Evolutionary conservation across 2,888 invertebrate genomes (phyloP).

Genomic region (Cacoxenus indagator): DNA sequence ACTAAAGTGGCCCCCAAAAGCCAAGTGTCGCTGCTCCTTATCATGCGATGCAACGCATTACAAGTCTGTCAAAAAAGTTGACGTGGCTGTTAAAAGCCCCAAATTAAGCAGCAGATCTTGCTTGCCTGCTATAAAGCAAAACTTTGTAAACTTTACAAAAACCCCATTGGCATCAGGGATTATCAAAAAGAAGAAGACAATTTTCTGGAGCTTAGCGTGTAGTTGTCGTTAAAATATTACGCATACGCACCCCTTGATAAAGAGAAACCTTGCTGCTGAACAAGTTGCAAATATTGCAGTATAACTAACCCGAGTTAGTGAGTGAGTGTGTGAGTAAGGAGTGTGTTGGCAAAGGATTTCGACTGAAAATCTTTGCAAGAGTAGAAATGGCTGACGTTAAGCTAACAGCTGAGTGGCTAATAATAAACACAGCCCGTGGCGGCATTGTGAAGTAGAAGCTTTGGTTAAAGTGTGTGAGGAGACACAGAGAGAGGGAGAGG

Average conservation of each 20-base stretch:
- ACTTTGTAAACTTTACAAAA: not conserved
- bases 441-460: not conserved
- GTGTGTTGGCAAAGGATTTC: no score
- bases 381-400: not conserved
- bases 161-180: not conserved
- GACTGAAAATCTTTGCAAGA: no score
- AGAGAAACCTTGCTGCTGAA: not conserved
- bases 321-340: no score
- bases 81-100: not conserved
- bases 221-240: conserved; percentile 29
- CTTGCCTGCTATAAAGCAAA: not conserved
- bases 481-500: not conserved
- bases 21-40: no score
- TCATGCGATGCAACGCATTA: no score
- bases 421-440: not conserved
- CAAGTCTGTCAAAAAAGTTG: not conserved
- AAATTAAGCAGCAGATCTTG: not conserved
- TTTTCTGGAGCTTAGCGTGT: conserved; percentile 26
- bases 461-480: not conserved
- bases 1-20: no score
- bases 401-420: not conserved
- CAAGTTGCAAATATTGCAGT: not conserved
- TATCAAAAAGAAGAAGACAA: not conserved
- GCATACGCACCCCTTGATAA: conserved; percentile 41
- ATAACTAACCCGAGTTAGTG: no score